Evolutionary conservation across 2,113 vertebrate species (phyloP), one percentile per base, ranked within the genome.

Genomic region (Tamias sibiricus): DNA sequence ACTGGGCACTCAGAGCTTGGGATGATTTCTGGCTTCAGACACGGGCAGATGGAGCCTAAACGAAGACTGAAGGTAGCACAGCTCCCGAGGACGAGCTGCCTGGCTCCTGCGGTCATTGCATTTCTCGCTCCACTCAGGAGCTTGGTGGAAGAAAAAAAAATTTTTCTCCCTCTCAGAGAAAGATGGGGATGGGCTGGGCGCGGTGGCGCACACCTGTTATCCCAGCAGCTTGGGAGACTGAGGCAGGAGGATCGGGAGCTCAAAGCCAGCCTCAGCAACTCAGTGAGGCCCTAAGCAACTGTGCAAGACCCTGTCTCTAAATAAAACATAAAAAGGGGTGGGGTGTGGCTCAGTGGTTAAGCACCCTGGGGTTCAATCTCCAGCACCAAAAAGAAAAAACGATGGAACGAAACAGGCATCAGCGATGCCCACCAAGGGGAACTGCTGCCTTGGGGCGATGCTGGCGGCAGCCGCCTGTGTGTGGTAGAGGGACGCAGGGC

Each of bases 1-100:
- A 69, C 24, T 0, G 1, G 47, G 68, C 68, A 91, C 81, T 89
- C 93, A 85, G 92, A 86, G 80, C 75, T 88, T 97, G 37, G 72
- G 87, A 86, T 83, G 92, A 87, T 94, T 98, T 97, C 90, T 97
- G 91, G 95, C 94, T 93, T 68, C 22, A 44, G 87, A 91, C 79
- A 90, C 83, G 90, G 96, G 83, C 90, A 85, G 94, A 88, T 26
- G 16, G 16, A 52, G 7, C 19, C 75, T 37, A 68, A 94, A 49
- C 24, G 91, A 92, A 1, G 40, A 91, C 7, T 64, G 40, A 82
- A 85, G 57, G 13, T 8, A 30, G 19, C 13, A 6, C 1, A 0
- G 44, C 96, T 17, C 16, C 13, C 42, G 44, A 37, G 28, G 42
- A 68, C 3, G 8, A 52, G 2, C 30, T 82, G 42, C 8, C 28